These are phyloP conservation scores for Elgaria multicarinata DNA, from an alignment of 2,113 vertebrate species.

Conservation along the genomic window DNA sequence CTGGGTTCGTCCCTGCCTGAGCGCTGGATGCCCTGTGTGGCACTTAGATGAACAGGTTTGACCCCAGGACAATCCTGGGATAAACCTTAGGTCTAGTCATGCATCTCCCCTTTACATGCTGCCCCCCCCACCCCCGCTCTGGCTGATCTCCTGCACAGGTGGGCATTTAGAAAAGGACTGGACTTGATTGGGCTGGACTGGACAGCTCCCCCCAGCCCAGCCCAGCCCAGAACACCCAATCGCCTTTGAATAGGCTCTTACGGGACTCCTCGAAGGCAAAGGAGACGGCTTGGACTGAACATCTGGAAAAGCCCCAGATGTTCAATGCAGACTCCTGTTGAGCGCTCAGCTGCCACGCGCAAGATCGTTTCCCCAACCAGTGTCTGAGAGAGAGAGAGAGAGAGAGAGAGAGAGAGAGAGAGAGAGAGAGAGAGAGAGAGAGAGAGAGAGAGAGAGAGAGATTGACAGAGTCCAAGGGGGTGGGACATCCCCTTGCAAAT, in stretches of 20 bases:
- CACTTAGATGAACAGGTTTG: too few relatives aligned
- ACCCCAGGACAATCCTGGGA: too few relatives aligned
- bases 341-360: background rate
- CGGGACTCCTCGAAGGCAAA: background rate
- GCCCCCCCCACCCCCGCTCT: background rate
- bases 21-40: too few relatives aligned
- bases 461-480: background rate
- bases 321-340: background rate
- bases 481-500: background rate
- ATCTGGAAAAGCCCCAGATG: background rate
- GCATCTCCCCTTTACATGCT: background rate
- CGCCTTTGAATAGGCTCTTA: background rate
- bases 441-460: background rate
- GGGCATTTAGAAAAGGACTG: too few relatives aligned
- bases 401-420: background rate
- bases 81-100: too few relatives aligned
- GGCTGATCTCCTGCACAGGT: too few relatives aligned
- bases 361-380: too few relatives aligned
- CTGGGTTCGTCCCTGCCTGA: too few relatives aligned
- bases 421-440: background rate
- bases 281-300: background rate
- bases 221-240: too few relatives aligned
- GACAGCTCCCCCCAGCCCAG: too few relatives aligned
- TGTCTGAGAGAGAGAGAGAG: too few relatives aligned
- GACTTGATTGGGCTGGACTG: too few relatives aligned